Evolutionary conservation across 2,888 invertebrate species (phyloP).

Genomic region (Eupeodes luniger): DNA sequence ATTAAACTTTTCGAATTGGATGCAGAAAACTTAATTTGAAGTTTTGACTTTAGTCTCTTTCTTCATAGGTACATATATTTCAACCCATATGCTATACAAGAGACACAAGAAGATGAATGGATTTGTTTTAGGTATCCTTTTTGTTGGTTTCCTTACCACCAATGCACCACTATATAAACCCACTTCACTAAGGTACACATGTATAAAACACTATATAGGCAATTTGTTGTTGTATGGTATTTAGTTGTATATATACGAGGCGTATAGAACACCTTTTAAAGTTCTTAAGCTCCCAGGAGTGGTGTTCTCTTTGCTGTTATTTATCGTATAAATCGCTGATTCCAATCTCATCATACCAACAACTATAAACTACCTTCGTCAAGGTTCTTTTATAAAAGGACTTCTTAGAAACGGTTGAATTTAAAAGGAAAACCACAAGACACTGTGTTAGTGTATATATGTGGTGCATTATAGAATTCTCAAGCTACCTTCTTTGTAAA

Average conservation of each 20-base stretch:
- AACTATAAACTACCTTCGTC: neutral
- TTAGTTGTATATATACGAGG: neutral
- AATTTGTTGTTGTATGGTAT: constrained; percentile 37
- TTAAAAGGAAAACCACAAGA: constrained; percentile 67
- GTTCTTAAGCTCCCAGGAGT: constrained; percentile 15
- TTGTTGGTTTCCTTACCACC: constrained; percentile 10
- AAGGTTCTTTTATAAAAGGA: constrained; percentile 37
- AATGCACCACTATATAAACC: neutral
- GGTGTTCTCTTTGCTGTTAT: constrained; percentile 46
- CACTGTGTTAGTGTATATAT: constrained; percentile 40
- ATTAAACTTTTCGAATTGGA: constrained; percentile 74
- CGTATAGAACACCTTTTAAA: constrained; percentile 25
- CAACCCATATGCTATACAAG: no score
- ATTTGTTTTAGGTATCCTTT: constrained; percentile 44
- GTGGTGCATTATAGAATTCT: constrained; percentile 50
- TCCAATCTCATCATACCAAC: constrained; percentile 63
- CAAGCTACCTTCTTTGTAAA: constrained; percentile 10
- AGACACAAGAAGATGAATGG: constrained; percentile 40
- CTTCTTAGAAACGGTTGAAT: constrained; percentile 54
- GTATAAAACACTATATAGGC: no score
- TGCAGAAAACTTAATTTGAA: constrained; percentile 70
- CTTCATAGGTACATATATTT: neutral
- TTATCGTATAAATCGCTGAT: constrained; percentile 61
- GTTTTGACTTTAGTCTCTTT: constrained; percentile 37
- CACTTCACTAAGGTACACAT: neutral